Conservation (phyloP, 2,113 vertebrate genomes). For the Helogale parvula region DNA sequence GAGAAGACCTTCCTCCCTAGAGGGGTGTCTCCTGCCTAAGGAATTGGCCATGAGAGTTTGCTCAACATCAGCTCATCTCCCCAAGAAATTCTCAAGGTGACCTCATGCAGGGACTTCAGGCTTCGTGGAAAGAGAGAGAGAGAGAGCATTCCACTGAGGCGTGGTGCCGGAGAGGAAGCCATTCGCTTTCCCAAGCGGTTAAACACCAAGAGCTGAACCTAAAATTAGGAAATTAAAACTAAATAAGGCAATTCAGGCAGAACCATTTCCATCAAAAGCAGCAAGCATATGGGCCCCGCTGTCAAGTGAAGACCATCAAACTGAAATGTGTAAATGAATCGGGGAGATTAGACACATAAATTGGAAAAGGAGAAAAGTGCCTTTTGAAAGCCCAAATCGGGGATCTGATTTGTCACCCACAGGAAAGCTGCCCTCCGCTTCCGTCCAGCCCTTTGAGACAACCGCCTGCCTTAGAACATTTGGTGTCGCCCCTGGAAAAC, state of each 20-base stretch:
- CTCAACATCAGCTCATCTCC: background rate
- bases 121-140: background rate
- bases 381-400: slow-evolving; percentile 1
- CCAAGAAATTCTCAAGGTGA: slow-evolving; percentile 53
- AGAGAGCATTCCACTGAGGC: background rate
- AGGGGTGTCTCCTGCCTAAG: background rate
- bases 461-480: background rate
- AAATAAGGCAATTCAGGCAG: slow-evolving; percentile 65
- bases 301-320: slow-evolving; percentile 68
- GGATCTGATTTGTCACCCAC: background rate
- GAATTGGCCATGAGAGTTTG: background rate
- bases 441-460: background rate
- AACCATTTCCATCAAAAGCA: slow-evolving; percentile 61
- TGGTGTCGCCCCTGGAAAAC: background rate
- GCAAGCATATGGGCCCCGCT: slow-evolving; percentile 56
- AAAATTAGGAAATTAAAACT: slow-evolving; percentile 75
- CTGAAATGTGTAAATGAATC: slow-evolving; percentile 66
- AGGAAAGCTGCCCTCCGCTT: background rate
- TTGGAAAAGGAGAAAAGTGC: background rate
- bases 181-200: background rate
- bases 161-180: background rate
- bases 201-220: slow-evolving; percentile 38
- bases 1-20: too few relatives aligned
- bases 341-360: slow-evolving; percentile 40
- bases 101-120: background rate